These are phyloP conservation scores for Canis aureus DNA, from an alignment of 2,113 vertebrate species.

Conservation along the genomic window DNA sequence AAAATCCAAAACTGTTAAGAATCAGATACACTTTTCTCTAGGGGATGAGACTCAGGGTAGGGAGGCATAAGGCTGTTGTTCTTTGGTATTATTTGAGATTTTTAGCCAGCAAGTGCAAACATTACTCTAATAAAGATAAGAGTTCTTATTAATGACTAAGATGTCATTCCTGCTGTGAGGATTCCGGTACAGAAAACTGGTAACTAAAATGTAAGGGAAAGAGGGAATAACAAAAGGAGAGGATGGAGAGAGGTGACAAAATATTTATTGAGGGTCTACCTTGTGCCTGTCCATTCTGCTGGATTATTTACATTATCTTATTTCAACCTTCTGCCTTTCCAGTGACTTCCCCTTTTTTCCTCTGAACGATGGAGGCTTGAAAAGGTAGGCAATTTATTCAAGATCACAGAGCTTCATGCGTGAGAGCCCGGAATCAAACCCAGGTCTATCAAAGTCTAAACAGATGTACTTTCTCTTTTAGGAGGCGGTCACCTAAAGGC, in stretches of 20 bases:
- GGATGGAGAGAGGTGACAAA: not conserved
- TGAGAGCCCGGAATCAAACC: not conserved
- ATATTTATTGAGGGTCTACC: not conserved
- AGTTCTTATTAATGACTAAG: slow-evolving; percentile 3
- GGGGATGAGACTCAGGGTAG: not conserved
- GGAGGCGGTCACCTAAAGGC: not conserved
- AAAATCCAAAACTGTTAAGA: slow-evolving; percentile 26
- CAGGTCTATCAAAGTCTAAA: not conserved
- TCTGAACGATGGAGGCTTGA: not conserved
- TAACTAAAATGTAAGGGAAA: slow-evolving; percentile 18
- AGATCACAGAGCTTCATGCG: not conserved
- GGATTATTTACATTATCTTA: not conserved
- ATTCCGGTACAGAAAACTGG: not conserved
- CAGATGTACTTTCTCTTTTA: not conserved
- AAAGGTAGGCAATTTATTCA: not conserved
- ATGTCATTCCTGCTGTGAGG: not conserved
- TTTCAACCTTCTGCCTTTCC: not conserved
- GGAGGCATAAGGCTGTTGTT: not conserved
- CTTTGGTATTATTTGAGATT: slow-evolving; percentile 4
- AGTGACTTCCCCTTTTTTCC: not conserved
- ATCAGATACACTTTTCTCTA: not conserved
- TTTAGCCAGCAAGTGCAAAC: not conserved
- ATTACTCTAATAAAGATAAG: slow-evolving; percentile 29
- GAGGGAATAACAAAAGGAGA: not conserved
- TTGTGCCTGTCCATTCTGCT: not conserved